Evolutionary conservation across 1,140 invertebrate species (phyloP).

Genomic region (Sycobia sp.): DNA sequence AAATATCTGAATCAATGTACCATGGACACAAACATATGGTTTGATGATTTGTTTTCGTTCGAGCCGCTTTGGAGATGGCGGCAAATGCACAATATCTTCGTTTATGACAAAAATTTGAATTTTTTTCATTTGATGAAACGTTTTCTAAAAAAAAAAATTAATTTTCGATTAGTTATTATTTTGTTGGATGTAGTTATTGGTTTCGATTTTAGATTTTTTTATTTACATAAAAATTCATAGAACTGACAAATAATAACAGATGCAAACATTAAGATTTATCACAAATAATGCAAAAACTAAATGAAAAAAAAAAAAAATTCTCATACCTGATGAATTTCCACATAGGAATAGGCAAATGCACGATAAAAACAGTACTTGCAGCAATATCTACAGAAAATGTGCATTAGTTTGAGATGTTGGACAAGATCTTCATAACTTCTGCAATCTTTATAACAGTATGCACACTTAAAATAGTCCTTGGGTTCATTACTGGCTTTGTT

Average conservation of each 20-base stretch:
- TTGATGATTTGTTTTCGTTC: conserved; percentile 44
- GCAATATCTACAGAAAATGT: conserved; percentile 62
- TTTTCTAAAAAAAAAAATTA: conserved; percentile 7
- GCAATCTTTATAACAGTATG: conserved; percentile 53
- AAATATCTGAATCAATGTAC: conserved; percentile 36
- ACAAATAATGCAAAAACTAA: not conserved
- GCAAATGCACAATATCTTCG: conserved; percentile 23
- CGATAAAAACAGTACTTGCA: conserved; percentile 69
- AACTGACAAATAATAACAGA: too few species aligned
- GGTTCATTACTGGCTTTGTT: not conserved
- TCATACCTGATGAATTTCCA: conserved; percentile 63
- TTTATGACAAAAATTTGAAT: conserved; percentile 19
- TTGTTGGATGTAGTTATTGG: too few species aligned
- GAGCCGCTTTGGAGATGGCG: conserved; percentile 36
- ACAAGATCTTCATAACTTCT: conserved; percentile 41
- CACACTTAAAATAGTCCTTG: conserved; percentile 54
- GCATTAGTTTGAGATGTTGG: conserved; percentile 57
- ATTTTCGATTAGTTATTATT: not conserved
- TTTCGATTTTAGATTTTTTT: too few species aligned
- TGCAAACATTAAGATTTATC: too few species aligned
- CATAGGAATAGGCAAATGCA: conserved; percentile 59
- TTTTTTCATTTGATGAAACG: conserved; percentile 35
- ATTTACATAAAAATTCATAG: too few species aligned
- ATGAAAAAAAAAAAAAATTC: not conserved
- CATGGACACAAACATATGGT: conserved; percentile 53